Evolutionary conservation across 2,113 vertebrate species (phyloP).

Genomic region (Miniopterus natalensis): DNA sequence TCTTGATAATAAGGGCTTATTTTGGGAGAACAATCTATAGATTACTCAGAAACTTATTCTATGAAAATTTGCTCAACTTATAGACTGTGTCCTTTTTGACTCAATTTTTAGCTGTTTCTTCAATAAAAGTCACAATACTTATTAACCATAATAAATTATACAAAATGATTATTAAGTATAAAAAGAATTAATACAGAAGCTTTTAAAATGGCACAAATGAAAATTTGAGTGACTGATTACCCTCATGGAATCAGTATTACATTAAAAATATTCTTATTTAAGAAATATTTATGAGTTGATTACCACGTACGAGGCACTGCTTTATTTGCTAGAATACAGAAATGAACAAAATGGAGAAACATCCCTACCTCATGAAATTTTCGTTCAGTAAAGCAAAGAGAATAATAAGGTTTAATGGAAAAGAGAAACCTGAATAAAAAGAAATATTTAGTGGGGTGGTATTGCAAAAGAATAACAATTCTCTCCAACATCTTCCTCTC

Average conservation of each 20-base stretch:
- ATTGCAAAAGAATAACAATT: background rate
- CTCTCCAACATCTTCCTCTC: background rate
- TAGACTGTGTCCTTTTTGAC: background rate
- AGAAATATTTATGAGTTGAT: background rate
- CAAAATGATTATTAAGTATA: background rate
- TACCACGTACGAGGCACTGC: background rate
- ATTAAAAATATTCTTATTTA: slow-evolving; percentile 39
- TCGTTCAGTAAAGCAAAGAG: background rate
- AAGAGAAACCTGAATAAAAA: background rate
- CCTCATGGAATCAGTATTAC: background rate
- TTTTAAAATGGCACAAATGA: background rate
- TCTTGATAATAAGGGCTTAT: background rate
- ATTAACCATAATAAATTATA: background rate
- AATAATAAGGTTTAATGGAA: background rate
- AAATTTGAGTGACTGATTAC: background rate
- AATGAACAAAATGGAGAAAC: background rate
- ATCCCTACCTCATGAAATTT: background rate
- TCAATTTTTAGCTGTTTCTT: background rate
- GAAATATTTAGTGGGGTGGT: background rate
- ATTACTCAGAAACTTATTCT: background rate
- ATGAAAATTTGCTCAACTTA: background rate
- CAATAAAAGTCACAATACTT: background rate
- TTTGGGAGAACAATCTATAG: background rate
- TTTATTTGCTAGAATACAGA: background rate
- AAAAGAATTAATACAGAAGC: background rate